These are phyloP conservation scores for Meloidogyne exigua DNA, from an alignment of 1,140 invertebrate genomes.

Conservation along the genomic window DNA sequence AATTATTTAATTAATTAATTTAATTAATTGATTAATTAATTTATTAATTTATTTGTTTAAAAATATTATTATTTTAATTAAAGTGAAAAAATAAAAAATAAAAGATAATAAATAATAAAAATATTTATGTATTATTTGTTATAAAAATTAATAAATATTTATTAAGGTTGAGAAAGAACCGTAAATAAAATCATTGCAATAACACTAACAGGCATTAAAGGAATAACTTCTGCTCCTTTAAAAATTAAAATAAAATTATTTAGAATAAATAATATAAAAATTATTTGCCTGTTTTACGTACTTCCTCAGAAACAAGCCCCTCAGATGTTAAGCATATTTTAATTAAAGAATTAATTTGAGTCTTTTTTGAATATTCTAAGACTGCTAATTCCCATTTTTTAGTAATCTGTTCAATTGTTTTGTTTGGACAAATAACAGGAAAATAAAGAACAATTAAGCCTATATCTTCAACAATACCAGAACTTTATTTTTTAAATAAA, in stretches of 20 bases:
- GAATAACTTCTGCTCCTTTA: slow-evolving; percentile 51
- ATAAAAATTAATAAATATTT: too few relatives aligned
- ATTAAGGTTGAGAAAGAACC: too few relatives aligned
- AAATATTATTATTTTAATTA: too few relatives aligned
- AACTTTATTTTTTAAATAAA: background rate
- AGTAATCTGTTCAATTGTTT: slow-evolving; percentile 49
- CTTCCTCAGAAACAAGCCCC: slow-evolving; percentile 58
- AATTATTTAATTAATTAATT: too few relatives aligned
- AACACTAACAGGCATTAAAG: slow-evolving; percentile 55
- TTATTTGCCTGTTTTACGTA: slow-evolving; percentile 49
- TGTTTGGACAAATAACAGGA: slow-evolving; percentile 57
- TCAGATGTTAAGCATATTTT: slow-evolving; percentile 55
- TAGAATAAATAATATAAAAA: too few relatives aligned
- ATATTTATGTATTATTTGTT: too few relatives aligned
- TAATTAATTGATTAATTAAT: too few relatives aligned
- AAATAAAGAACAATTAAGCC: slow-evolving; percentile 56
- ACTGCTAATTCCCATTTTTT: slow-evolving; percentile 60
- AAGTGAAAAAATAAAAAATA: too few relatives aligned
- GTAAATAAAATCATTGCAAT: slow-evolving; percentile 57
- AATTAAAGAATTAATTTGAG: slow-evolving; percentile 47
- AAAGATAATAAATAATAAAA: too few relatives aligned
- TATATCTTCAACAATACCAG: slow-evolving; percentile 40
- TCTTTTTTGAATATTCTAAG: slow-evolving; percentile 49
- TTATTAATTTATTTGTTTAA: too few relatives aligned
- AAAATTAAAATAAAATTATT: too few relatives aligned